A percentile compares a stretch with the other conserved stretches of the same genome.
Conservation (phyloP, 2,797 vertebrate species). For the Cuculus canorus region DNA sequence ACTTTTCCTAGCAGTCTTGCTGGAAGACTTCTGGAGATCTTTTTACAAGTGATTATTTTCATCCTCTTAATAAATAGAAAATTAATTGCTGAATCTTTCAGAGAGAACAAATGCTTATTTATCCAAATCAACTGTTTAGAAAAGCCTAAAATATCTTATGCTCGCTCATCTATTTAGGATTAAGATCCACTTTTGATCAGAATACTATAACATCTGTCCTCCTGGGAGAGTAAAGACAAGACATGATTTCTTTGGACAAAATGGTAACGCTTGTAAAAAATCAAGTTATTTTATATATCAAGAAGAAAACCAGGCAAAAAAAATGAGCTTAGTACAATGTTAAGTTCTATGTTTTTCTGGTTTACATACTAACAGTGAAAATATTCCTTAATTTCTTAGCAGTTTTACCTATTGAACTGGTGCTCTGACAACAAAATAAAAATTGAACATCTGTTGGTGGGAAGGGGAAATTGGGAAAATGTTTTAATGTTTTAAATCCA, state of each 20-base stretch:
- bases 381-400: neutral
- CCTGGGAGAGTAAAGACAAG: neutral
- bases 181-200: conserved; percentile 12
- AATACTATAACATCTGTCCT: neutral
- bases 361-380: neutral
- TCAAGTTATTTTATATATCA: neutral
- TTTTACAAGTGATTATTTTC: neutral
- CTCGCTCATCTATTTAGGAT: neutral
- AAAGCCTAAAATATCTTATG: neutral
- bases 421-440: neutral
- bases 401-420: neutral
- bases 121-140: conserved; percentile 7
- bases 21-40: neutral
- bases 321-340: neutral
- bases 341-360: neutral
- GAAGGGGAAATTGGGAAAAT: neutral
- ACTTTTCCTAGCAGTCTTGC: neutral
- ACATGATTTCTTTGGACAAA: conserved; percentile 24
- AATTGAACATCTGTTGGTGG: neutral
- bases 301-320: neutral
- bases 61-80: neutral
- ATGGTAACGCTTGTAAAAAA: neutral
- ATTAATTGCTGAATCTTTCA: neutral
- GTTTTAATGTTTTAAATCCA: neutral
- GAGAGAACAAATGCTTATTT: neutral